Evolutionary conservation across 2,888 invertebrate genomes (phyloP).

Genomic region (Volucella zonaria): DNA sequence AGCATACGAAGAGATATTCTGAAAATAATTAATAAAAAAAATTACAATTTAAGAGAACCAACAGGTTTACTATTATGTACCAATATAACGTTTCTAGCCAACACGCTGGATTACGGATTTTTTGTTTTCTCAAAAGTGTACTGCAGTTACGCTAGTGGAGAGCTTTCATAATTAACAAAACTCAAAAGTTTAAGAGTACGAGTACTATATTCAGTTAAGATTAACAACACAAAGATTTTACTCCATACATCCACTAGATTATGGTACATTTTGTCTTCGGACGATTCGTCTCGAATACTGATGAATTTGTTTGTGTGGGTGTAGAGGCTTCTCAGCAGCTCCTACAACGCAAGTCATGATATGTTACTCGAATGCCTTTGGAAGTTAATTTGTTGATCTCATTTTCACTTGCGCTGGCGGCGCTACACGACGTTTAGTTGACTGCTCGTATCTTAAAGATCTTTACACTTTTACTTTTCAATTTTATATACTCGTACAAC

Average conservation of each 20-base stretch:
- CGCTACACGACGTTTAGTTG: conserved; percentile 52
- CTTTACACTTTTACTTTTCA: conserved; percentile 31
- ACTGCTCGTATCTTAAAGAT: conserved; percentile 24
- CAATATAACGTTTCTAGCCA: no score
- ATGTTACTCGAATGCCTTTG: conserved; percentile 51
- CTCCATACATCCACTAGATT: conserved; percentile 53
- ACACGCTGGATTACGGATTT: neutral
- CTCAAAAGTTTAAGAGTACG: no score
- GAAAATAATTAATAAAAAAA: neutral
- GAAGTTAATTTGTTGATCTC: conserved; percentile 68
- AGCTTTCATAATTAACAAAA: conserved; percentile 52
- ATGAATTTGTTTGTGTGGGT: conserved; percentile 38
- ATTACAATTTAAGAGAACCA: conserved; percentile 16
- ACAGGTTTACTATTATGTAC: conserved; percentile 27
- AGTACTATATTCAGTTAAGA: conserved; percentile 46
- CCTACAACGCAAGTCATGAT: conserved; percentile 2
- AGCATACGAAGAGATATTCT: neutral
- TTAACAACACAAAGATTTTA: conserved; percentile 38
- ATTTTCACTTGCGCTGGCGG: conserved; percentile 62
- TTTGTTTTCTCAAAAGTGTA: conserved; percentile 7
- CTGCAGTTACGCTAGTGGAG: neutral
- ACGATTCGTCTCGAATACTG: conserved; percentile 19
- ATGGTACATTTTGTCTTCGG: conserved; percentile 9
- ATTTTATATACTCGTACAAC: conserved; percentile 47
- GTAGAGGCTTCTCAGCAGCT: conserved; percentile 22